Evolutionary conservation across 2,888 invertebrate species (phyloP).

Genomic region (Gandaritis pyraliata): DNA sequence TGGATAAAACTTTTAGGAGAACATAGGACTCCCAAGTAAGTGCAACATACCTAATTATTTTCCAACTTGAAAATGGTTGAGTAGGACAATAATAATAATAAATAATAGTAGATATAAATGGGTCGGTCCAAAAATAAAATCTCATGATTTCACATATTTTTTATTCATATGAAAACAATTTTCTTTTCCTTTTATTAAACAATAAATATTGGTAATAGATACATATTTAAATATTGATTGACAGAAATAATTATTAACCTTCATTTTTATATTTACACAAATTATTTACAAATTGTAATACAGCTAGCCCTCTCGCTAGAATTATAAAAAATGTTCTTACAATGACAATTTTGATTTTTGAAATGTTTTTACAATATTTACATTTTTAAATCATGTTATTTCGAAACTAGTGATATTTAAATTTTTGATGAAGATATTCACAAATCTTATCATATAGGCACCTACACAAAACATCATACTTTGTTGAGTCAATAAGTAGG

Average conservation of each 20-base stretch:
- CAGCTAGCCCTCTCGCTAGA: conserved; percentile 61
- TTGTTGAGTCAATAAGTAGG: background rate
- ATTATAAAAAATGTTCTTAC: conserved; percentile 59
- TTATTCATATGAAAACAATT: conserved; percentile 81
- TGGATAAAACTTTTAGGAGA: background rate
- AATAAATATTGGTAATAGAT: conserved; percentile 72
- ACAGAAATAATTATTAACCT: conserved; percentile 75
- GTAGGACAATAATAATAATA: too few relatives aligned
- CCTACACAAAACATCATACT: conserved; percentile 14
- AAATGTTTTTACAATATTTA: conserved; percentile 76
- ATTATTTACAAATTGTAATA: conserved; percentile 70
- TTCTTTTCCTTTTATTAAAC: conserved; percentile 73
- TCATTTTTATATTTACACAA: conserved; percentile 73
- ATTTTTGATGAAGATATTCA: conserved; percentile 7
- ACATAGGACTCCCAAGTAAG: background rate
- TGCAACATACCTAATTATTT: background rate
- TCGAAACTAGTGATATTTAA: background rate
- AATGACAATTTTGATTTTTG: conserved; percentile 45
- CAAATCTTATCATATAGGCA: conserved; percentile 33
- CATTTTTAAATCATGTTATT: conserved; percentile 43
- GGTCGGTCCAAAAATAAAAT: background rate
- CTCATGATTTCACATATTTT: conserved; percentile 52
- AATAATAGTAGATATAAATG: too few relatives aligned
- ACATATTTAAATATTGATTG: conserved; percentile 65
- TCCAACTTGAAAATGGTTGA: background rate